Evolutionary conservation across 2,888 invertebrate species (phyloP), one percentile per base, ranked within the genome.

Genomic region (Halictus quadricinctus): DNA sequence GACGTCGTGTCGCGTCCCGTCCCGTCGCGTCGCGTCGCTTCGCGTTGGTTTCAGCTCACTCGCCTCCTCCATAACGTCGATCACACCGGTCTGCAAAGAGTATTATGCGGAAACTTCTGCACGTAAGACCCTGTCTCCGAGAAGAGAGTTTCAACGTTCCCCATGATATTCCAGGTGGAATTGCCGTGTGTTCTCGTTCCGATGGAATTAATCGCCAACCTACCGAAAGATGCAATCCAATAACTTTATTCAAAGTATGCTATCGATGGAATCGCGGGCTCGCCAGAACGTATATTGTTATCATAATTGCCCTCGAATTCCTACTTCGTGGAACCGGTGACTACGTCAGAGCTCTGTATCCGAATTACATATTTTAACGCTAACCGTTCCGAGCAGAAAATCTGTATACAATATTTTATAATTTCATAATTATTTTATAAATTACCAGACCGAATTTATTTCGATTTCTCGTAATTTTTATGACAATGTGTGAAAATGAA

Each of bases 11-110:
- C 58, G 58, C 58, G 58, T 12, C 54, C 36, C 36, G 36, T 36
- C 36, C 36, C 58, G 58, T n/a, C n/a, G 36, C 58, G 58, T n/a
- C n/a, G 58, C 8, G 58, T 58, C 58, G 58, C 58, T 12, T 12
- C 54, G 50, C 54, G 29, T 72, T 48, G 29, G 50, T 48, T 72
- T 29, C 72, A 29, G 29, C 29, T 72, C 72, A 10, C 48, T 46
- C 12, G 25, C 25, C 46, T 72, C 25, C 72, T 72, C 15, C 7
- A 54, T 54, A 73, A 50, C 36, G 50, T 73, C 73, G 73, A 73
- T 73, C 48, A 73, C 8, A 18, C 72, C 12, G 50, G 18, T 54
- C 36, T 21, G 36, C 73, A 54, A 73, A 73, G 50, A 73, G 50
- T 73, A 73, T 73, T 73, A 73, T 29, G 50, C 36, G 46, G 25